These are phyloP conservation scores for Chrysomela aeneicollis DNA, from an alignment of 2,888 invertebrate species.

Conservation along the genomic window DNA sequence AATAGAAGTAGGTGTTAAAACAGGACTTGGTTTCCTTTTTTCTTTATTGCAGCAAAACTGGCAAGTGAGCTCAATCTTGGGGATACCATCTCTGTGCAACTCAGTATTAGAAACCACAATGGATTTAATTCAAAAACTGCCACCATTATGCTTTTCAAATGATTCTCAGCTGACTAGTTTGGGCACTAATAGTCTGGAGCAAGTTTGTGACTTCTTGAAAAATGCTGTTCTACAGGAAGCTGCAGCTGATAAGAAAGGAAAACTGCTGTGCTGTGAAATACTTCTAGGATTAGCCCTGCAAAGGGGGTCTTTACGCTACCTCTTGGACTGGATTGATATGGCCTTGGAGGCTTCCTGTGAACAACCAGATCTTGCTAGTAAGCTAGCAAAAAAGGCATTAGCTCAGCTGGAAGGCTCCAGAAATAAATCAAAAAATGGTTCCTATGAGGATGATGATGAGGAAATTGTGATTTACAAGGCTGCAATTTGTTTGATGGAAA, in stretches of 20 bases:
- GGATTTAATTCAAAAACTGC: conserved; percentile 65
- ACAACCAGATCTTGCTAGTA: conserved; percentile 44
- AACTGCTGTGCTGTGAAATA: conserved; percentile 63
- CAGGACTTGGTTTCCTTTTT: conserved; percentile 68
- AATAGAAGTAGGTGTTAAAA: conserved; percentile 69
- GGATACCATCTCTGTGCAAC: conserved; percentile 64
- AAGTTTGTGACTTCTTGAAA: conserved; percentile 65
- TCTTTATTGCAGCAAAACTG: conserved; percentile 68
- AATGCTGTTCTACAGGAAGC: conserved; percentile 63
- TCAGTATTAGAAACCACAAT: conserved; percentile 68
- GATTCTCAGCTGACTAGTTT: conserved; percentile 66
- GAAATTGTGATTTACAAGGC: conserved; percentile 63
- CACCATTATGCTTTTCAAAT: conserved; percentile 68
- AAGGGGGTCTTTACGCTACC: conserved; percentile 67
- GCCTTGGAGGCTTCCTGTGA: conserved; percentile 61
- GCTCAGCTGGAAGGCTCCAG: conserved; percentile 47
- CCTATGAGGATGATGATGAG: conserved; percentile 34
- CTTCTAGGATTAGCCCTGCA: conserved; percentile 67
- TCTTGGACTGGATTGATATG: conserved; percentile 71
- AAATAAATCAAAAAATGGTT: conserved; percentile 41
- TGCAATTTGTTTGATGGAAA: conserved; percentile 66
- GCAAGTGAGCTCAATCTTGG: conserved; percentile 60
- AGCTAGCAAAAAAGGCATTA: conserved; percentile 54
- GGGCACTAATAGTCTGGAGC: conserved; percentile 64
- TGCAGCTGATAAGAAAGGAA: conserved; percentile 62